Percentiles rank a stretch among this genome's conserved stretches.
phyloP scores from a whole-genome alignment of 2,797 vertebrate species.

The Sebastes steindachneri region DNA sequence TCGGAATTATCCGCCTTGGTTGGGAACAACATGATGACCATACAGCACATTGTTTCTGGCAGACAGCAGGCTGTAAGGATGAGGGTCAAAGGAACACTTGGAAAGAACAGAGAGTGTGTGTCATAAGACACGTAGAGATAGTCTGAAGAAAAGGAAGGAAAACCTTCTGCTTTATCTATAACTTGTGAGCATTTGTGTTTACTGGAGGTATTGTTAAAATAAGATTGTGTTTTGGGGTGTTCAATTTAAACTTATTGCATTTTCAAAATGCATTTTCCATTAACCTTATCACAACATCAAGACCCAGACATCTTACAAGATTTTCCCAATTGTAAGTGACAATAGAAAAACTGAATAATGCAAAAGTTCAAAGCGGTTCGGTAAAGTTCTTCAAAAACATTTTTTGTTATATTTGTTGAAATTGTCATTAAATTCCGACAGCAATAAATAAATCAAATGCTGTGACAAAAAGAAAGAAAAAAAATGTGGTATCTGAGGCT shows the following conservation, averaged over 20 bases:
- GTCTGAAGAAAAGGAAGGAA: not conserved
- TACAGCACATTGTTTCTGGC: conserved; percentile 39
- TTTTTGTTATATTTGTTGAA: not conserved
- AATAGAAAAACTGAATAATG: not conserved
- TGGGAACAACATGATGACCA: conserved; percentile 32
- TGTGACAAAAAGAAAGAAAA: not conserved
- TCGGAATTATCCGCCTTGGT: conserved; percentile 25
- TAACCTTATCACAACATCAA: not conserved
- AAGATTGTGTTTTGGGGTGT: not conserved
- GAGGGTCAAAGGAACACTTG: conserved; percentile 28
- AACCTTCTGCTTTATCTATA: not conserved
- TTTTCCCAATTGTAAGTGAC: not conserved
- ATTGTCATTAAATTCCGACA: not conserved
- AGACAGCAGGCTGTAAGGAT: conserved; percentile 42
- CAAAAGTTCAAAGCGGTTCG: not conserved
- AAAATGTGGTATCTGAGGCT: no score
- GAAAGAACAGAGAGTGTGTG: conserved; percentile 42
- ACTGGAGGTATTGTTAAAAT: not conserved
- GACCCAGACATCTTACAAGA: not conserved
- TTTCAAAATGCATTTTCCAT: not conserved
- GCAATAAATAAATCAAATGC: not conserved
- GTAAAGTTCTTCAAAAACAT: no score
- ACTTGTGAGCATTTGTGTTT: not conserved
- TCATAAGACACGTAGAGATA: conserved; percentile 7
- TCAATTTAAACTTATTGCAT: not conserved